Evolutionary conservation across 2,113 vertebrate species (phyloP), one percentile per base, ranked within the genome.

Genomic region (Mustela nigripes): DNA sequence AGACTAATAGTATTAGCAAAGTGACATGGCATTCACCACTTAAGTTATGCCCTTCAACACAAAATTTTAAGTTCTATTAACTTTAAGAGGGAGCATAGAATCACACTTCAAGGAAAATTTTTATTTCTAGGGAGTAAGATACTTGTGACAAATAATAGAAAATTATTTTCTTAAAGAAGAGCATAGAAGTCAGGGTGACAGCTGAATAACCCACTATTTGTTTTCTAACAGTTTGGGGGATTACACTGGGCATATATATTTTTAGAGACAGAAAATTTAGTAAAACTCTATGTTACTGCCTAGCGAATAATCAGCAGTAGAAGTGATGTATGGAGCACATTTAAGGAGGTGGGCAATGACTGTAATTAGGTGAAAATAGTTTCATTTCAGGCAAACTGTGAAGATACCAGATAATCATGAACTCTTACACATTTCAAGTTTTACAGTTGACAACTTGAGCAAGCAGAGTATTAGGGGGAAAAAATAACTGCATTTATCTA

Each of bases 111-210:
- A 62, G 31, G 39, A 89, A 95, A 94, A 19, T 92, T 92, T 92
- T 92, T 94, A 96, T 94, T 95, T 88, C 71, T 84, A 76, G 33
- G 31, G 28, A 84, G 79, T 79, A 90, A 92, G 69, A 94, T 28
- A 65, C 6, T 76, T 92, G 67, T 84, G 80, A 24, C 48, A 91
- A 92, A 97, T 95, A 90, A 96, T 60, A 92, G 48, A 95, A 97
- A 95, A 90, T 84, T 92, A 92, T 95, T 96, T 74, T 97, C 36
- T 96, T 90, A 96, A 24, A 87, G 67, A 96, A 92, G 11, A 96
- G 7, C 67, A 65, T 56, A 76, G 69, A 94, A 87, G 56, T 67
- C 39, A 90, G n/a, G 15, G 42, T 83, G 96, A 92, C 79, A 97
- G 89, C 3, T 96, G 69, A 97, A 96, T 95, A 87, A 31, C 62